These are phyloP conservation scores for Toxonevra muliebris DNA, from an alignment of 2,888 invertebrate species.

Conservation along the genomic window DNA sequence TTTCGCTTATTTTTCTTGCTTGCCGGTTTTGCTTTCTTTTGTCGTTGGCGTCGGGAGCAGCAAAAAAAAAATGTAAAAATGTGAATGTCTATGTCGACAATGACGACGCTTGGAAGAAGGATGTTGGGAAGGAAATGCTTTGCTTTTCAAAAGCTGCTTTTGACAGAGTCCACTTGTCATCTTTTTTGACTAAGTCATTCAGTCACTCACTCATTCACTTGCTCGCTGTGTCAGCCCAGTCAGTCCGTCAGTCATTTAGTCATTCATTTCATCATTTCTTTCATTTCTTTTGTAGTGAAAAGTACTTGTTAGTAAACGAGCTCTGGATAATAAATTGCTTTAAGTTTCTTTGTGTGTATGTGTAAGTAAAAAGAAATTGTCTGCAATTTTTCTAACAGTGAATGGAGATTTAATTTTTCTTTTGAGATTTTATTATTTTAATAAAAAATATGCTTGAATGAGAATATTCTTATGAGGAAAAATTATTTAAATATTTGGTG, in stretches of 20 bases:
- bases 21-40: conserved; percentile 2
- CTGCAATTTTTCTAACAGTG: no score
- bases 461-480: no score
- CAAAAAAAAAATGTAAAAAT: not conserved
- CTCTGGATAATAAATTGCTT: no score
- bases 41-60: not conserved
- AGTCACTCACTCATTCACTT: not conserved
- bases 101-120: not conserved
- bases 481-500: no score
- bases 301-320: not conserved
- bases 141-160: conserved; percentile 17
- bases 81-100: not conserved
- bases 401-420: no score
- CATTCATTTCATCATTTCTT: not conserved
- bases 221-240: not conserved
- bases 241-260: conserved; percentile 10
- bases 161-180: conserved; percentile 35
- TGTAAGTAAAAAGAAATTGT: no score
- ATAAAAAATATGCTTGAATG: no score
- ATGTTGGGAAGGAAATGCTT: no score
- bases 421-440: no score
- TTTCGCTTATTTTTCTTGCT: not conserved
- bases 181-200: conserved; percentile 5
- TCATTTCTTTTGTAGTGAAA: not conserved
- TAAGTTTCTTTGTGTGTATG: no score